Base-by-base conservation (phyloP, 2,113 vertebrate species). In the Alosa alosa region DNA sequence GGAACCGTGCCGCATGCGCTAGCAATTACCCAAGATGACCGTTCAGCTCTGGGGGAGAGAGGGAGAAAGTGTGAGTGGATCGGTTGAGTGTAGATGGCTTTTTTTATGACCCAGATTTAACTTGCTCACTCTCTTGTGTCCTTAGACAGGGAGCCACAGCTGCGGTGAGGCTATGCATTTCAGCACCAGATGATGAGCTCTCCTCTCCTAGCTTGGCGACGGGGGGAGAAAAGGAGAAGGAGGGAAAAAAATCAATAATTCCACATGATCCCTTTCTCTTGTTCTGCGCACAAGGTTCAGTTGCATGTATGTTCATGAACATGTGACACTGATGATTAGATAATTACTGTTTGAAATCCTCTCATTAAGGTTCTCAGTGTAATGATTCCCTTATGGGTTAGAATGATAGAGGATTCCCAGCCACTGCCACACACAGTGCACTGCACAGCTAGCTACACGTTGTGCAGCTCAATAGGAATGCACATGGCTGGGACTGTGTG, bases 11-110 rank as follows among this genome's bases (percentile, higher is more conserved):
- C 13, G 31, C 17, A 10, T 83, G 44, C 84, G 36, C 20, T 36
- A 49, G 57, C 57, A 72, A 78, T 86, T 82, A 83, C 78, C 83
- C 41, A 81, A 84, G 82, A 64, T 85, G 47, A 81, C 25, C 13
- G 25, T 85, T 75, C 49, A 39, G 75, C 75, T 81, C 31, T 15
- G 17, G 41, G 75, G 60, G 22, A 81, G 75, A 81, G 25, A 81
- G 75, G 52, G 52, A 41, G 55, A 41, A 36, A 85, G 49, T 41
- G 22, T 8, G 6, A 18, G 47, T 45, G 49, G 36, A 17, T 25
- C 6, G 20, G 9, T 41, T n/a, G 25, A 57, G 72, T 8, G 45
- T 8, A 72, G 46, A 20, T 36, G 31, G 82, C 49, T 60, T 60
- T 60, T 60, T 60, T 60, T 60, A 60, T 60, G 55, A 60, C 55